Percentiles rank a stretch among this genome's conserved stretches.
phyloP scores from a whole-genome alignment of 1,140 invertebrate species.

The Branchinecta lynchi region DNA sequence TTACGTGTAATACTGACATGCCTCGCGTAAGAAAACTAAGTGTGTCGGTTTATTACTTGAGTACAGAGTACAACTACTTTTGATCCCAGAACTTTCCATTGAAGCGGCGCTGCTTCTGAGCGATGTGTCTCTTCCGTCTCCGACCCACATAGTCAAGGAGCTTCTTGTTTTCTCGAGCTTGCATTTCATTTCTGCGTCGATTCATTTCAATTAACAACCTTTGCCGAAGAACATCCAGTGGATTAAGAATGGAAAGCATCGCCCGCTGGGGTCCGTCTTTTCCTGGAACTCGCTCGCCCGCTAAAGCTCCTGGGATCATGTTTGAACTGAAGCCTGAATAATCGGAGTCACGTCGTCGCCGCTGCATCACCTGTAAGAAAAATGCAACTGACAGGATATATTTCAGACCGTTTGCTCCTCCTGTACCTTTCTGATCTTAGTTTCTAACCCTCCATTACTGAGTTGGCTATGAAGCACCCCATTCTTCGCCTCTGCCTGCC shows the following conservation, averaged over 20 bases:
- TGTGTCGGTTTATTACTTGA: neutral
- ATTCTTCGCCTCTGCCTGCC: too few relatives aligned
- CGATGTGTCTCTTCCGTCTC: slow-evolving; percentile 14
- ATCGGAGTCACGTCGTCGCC: neutral
- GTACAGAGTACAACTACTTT: neutral
- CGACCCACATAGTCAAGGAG: slow-evolving; percentile 19
- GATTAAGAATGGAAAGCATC: slow-evolving; percentile 57
- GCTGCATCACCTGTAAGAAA: neutral
- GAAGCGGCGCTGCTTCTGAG: neutral
- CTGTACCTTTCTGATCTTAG: too few relatives aligned
- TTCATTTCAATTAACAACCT: slow-evolving; percentile 53
- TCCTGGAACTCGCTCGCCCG: neutral
- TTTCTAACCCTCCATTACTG: too few relatives aligned
- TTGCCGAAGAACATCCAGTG: slow-evolving; percentile 56
- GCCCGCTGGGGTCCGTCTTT: slow-evolving; percentile 27
- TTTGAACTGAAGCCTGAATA: neutral
- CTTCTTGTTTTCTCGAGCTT: slow-evolving; percentile 20
- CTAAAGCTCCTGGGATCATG: neutral
- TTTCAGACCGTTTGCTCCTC: too few relatives aligned
- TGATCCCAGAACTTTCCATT: neutral
- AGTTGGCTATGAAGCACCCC: too few relatives aligned
- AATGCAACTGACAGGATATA: too few relatives aligned
- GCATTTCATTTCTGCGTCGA: slow-evolving; percentile 39
- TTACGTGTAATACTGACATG: neutral
- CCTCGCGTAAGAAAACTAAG: neutral